A percentile compares a stretch with the other conserved stretches of the same genome.
These are phyloP conservation scores for Hydrochoerus hydrochaeris DNA, from an alignment of 2,113 vertebrate genomes.

Conservation along the genomic window DNA sequence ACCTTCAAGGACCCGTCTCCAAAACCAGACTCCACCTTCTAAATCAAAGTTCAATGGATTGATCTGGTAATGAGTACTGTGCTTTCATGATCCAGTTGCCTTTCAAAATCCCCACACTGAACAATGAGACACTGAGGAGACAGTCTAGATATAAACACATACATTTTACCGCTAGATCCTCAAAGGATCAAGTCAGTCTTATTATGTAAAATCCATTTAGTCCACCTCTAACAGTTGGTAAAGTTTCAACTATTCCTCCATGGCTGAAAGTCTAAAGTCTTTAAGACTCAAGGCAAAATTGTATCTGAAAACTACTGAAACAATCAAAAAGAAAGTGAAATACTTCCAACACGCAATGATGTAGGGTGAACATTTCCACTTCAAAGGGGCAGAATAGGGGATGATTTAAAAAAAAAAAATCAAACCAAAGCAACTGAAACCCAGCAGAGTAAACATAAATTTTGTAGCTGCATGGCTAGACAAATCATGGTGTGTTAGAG, in stretches of 20 bases:
- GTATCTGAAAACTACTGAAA: not conserved
- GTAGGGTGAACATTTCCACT: not conserved
- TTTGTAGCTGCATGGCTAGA: not conserved
- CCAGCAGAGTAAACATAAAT: not conserved
- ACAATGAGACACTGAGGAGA: not conserved
- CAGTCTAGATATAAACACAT: not conserved
- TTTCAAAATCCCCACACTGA: not conserved
- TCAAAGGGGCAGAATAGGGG: not conserved
- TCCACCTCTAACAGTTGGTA: not conserved
- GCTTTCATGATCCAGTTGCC: no score
- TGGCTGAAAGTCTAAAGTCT: not conserved
- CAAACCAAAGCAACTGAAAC: not conserved
- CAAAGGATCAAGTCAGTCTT: not conserved
- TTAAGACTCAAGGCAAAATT: not conserved
- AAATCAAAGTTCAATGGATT: not conserved
- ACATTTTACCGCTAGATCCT: not conserved
- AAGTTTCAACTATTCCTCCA: not conserved
- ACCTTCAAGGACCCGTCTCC: not conserved
- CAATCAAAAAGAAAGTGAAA: not conserved
- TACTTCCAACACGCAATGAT: not conserved
- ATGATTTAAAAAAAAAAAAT: not conserved
- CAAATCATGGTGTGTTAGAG: not conserved
- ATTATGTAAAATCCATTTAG: not conserved
- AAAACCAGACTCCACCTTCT: not conserved
- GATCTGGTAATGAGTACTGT: not conserved